Base-by-base conservation (phyloP, 2,113 vertebrate genomes). In the Phyllostomus discolor region DNA sequence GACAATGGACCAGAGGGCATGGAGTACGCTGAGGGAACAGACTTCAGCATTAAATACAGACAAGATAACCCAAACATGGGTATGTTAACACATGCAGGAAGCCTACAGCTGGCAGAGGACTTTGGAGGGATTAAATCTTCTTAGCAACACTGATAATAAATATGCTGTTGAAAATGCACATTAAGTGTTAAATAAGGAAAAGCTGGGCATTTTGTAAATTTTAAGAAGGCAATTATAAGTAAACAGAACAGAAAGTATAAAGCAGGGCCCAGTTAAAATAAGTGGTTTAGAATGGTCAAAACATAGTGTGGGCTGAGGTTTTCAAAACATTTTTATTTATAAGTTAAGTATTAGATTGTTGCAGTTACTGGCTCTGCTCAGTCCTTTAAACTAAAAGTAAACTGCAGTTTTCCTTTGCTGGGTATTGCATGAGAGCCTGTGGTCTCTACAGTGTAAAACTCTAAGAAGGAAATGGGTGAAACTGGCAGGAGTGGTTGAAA, bases 81-180 rank as follows among this genome's bases (percentile, higher is more conserved):
- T 20, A 19, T 76, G n/a, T 41, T 73, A 83, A 86, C 66, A 33
- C 24, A 48, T 12, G 1, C 31, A 50, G 28, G 11, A 92, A 82
- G 28, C 10, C 62, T 82, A 35, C 33, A 59, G 78, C 78, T 70
- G 70, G 28, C 62, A 89, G n/a, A 87, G 50, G 80, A 3, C 15
- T 96, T 88, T 84, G 35, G n/a, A 92, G 17, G 50, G 22, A 59
- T 35, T 5, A 90, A 90, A 73, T 87, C 20, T 95, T 88, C 67
- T 94, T 67, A 90, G 90, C 52, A 88, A 81, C 41, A 90, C 16
- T 17, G 46, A 73, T 52, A 48, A 92, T 78, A 86, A 94, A 67
- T 88, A 84, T 7, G 19, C 24, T 48, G 24, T 70, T 90, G 80
- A 59, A 93, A 93, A 90, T 85, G n/a, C 5, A 62, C 46, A 62